Evolutionary conservation across 2,888 invertebrate species (phyloP).

Genomic region (Nipponacmea schrenckii): DNA sequence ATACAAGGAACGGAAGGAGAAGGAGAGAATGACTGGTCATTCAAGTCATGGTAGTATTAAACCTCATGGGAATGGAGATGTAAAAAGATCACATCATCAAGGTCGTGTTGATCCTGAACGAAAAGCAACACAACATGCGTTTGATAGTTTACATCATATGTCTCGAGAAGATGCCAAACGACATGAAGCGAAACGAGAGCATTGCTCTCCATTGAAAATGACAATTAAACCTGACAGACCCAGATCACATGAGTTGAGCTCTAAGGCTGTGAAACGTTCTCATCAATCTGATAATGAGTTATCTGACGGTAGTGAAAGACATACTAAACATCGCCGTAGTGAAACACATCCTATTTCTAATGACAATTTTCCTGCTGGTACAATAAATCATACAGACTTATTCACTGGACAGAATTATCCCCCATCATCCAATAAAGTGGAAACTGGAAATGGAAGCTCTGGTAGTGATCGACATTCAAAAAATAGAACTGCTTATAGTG

Average conservation of each 20-base stretch:
- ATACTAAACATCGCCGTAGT: conserved; percentile 22
- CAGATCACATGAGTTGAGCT: conserved; percentile 1
- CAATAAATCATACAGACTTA: conserved; percentile 5
- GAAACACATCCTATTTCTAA: conserved; percentile 8
- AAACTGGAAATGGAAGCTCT: not conserved
- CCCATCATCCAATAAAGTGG: not conserved
- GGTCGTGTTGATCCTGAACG: conserved; percentile 20
- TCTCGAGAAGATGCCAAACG: conserved; percentile 1
- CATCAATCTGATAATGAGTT: conserved; percentile 11
- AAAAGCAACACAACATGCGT: conserved; percentile 17
- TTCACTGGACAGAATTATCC: not conserved
- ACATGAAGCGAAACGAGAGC: conserved; percentile 15
- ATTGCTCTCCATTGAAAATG: conserved; percentile 44
- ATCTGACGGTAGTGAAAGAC: conserved; percentile 13
- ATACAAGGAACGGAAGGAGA: conserved; percentile 16
- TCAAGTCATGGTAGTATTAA: conserved; percentile 13
- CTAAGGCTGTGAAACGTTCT: conserved; percentile 13
- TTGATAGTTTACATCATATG: conserved; percentile 10
- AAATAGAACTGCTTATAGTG: not conserved
- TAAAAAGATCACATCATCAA: conserved; percentile 18
- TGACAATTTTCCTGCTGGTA: not conserved
- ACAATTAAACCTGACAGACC: conserved; percentile 40
- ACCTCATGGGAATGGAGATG: conserved; percentile 14
- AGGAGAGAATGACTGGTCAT: conserved; percentile 7
- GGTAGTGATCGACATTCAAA: not conserved